These are phyloP conservation scores for Notothenia rossii DNA, from an alignment of 2,113 vertebrate genomes.

Conservation along the genomic window DNA sequence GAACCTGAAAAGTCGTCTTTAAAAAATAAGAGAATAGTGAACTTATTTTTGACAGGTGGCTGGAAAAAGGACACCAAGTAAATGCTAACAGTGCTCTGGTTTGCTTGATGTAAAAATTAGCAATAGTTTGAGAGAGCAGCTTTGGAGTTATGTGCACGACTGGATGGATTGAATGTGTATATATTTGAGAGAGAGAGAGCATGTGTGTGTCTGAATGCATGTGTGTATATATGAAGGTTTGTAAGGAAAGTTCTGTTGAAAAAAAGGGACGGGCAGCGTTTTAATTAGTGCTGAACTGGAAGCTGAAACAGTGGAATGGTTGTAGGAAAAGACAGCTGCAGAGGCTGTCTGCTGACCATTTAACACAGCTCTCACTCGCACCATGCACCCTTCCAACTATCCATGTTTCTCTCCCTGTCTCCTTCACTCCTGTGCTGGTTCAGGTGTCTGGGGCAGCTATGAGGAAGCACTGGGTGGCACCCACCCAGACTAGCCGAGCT, in stretches of 20 bases:
- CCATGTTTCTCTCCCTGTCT: slow-evolving; percentile 27
- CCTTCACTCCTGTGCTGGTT: slow-evolving; percentile 64
- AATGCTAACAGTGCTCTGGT: background rate
- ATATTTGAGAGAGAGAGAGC: background rate
- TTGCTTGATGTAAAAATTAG: background rate
- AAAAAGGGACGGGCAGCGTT: slow-evolving; percentile 55
- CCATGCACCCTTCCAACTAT: slow-evolving; percentile 16
- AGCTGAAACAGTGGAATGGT: slow-evolving; percentile 72
- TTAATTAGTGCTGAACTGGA: slow-evolving; percentile 74
- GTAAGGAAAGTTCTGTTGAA: slow-evolving; percentile 57
- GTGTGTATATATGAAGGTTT: slow-evolving; percentile 26
- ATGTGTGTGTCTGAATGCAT: slow-evolving; percentile 17
- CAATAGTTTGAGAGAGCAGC: background rate
- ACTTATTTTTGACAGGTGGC: too few species aligned
- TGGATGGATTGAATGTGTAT: background rate
- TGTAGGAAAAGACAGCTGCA: slow-evolving; percentile 77
- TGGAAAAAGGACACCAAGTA: background rate
- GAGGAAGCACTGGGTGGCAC: slow-evolving; percentile 72
- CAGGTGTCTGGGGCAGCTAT: slow-evolving; percentile 74
- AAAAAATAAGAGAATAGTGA: background rate
- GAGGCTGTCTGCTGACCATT: slow-evolving; percentile 57
- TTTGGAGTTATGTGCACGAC: background rate
- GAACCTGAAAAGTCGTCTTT: background rate
- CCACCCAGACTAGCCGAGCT: slow-evolving; percentile 60
- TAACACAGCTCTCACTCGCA: slow-evolving; percentile 50